Conservation (phyloP, 1,140 invertebrate species). For the Drosophila dunni region DNA sequence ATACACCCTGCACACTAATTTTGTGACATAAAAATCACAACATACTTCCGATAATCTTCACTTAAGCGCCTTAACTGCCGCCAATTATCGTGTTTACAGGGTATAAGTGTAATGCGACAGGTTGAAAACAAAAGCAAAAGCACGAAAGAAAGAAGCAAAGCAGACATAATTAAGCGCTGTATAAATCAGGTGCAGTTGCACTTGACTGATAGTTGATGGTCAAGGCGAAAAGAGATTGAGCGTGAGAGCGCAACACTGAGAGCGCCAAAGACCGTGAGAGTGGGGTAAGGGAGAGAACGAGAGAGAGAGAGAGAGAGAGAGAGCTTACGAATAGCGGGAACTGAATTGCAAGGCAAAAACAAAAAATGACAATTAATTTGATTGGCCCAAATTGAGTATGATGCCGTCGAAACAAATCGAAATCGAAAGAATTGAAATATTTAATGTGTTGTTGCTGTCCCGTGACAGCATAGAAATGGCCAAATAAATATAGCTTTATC, state of each 20-base stretch:
- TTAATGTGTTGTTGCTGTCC: background rate
- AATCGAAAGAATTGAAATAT: conserved; percentile 46
- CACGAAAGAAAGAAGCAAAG: conserved; percentile 21
- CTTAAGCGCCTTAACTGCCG: background rate
- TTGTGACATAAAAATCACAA: background rate
- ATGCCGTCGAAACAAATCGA: conserved; percentile 12
- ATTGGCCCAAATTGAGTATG: conserved; percentile 61
- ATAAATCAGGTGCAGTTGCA: conserved; percentile 61
- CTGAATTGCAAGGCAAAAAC: conserved; percentile 33
- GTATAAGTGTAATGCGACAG: conserved; percentile 34
- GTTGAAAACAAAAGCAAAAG: conserved; percentile 35
- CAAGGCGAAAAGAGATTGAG: conserved; percentile 39
- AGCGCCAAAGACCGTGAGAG: background rate
- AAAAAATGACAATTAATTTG: conserved; percentile 63
- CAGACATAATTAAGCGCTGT: conserved; percentile 8
- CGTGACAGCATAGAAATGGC: conserved; percentile 3
- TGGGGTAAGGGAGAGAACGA: conserved; percentile 3
- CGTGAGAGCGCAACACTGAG: background rate
- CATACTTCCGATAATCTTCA: background rate
- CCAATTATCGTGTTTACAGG: background rate
- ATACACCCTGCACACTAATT: conserved; percentile 1
- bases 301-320: background rate
- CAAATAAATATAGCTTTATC: conserved; percentile 12
- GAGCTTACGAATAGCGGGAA: conserved; percentile 36
- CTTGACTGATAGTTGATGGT: conserved; percentile 25